A percentile compares a stretch with the other conserved stretches of the same genome.
phyloP scores from a whole-genome alignment of 2,113 vertebrate genomes.

The Athene noctua region DNA sequence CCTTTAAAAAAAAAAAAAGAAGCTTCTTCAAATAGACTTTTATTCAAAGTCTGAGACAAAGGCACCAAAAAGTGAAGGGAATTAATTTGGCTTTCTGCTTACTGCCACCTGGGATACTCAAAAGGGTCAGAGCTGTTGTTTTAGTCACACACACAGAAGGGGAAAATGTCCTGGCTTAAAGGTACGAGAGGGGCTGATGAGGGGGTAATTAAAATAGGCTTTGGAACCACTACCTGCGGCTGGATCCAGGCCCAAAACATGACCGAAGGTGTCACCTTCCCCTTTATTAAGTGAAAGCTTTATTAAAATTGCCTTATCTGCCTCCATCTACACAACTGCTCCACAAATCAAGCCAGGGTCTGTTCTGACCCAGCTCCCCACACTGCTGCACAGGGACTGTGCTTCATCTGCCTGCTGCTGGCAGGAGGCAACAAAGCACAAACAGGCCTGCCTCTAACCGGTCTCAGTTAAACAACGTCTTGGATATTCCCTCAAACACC shows the following conservation, averaged over 20 bases:
- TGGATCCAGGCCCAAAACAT: neutral
- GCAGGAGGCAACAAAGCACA: neutral
- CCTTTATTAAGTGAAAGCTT: neutral
- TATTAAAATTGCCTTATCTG: neutral
- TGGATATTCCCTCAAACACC: neutral
- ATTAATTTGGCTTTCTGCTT: conserved; percentile 51
- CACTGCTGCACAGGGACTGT: neutral
- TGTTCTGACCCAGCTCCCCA: neutral
- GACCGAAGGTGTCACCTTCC: neutral
- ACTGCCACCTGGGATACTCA: neutral
- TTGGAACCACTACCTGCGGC: neutral
- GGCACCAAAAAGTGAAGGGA: conserved; percentile 54
- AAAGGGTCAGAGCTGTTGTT: neutral
- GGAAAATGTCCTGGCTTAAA: neutral
- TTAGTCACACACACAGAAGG: neutral
- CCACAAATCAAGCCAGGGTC: neutral
- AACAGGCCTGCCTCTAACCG: neutral
- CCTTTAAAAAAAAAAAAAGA: conserved; percentile 58
- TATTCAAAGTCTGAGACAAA: conserved; percentile 65
- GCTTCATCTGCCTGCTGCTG: neutral
- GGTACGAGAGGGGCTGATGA: neutral
- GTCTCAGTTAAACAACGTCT: neutral
- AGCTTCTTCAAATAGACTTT: conserved; percentile 69
- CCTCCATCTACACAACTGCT: neutral
- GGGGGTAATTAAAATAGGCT: neutral